Evolutionary conservation across 2,888 invertebrate species (phyloP).

Genomic region (Hirtodrosophila alboralis): DNA sequence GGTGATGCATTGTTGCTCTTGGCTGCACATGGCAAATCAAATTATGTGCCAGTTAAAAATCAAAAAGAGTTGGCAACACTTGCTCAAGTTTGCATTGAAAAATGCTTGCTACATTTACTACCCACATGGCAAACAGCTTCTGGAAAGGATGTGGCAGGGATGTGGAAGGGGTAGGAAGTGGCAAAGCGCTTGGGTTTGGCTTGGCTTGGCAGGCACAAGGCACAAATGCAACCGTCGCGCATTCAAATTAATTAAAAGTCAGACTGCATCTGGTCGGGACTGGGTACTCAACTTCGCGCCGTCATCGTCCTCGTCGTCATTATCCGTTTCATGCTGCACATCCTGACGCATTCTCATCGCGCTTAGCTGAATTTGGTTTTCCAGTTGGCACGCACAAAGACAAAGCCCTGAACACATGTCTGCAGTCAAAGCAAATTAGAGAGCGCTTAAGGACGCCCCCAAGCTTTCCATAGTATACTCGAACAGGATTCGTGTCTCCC

Average conservation of each 20-base stretch:
- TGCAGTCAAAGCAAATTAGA: constrained; percentile 75
- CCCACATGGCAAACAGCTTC: constrained; percentile 10
- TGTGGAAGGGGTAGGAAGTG: neutral
- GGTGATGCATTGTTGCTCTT: constrained; percentile 32
- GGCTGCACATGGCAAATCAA: constrained; percentile 55
- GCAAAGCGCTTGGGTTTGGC: too few species aligned
- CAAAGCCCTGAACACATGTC: constrained; percentile 73
- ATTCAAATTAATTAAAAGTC: constrained; percentile 74
- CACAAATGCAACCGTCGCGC: constrained; percentile 50
- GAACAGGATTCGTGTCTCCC: constrained; percentile 12
- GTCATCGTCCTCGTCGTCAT: constrained; percentile 16
- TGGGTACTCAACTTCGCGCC: constrained; percentile 19
- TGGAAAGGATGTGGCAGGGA: neutral
- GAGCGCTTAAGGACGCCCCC: constrained; percentile 50
- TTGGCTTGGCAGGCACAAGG: constrained; percentile 35
- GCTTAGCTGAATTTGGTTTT: constrained; percentile 63
- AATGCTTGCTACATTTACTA: constrained; percentile 21
- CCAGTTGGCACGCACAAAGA: constrained; percentile 73
- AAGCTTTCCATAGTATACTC: neutral
- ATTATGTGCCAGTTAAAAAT: constrained; percentile 53
- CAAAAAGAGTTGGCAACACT: constrained; percentile 45
- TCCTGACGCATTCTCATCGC: constrained; percentile 47
- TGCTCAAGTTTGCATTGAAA: constrained; percentile 40
- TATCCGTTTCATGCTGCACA: constrained; percentile 22
- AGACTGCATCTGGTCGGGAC: constrained; percentile 24